phyloP scores from a whole-genome alignment of 1,140 invertebrate genomes.

The Brachionus rotundiformis region DNA sequence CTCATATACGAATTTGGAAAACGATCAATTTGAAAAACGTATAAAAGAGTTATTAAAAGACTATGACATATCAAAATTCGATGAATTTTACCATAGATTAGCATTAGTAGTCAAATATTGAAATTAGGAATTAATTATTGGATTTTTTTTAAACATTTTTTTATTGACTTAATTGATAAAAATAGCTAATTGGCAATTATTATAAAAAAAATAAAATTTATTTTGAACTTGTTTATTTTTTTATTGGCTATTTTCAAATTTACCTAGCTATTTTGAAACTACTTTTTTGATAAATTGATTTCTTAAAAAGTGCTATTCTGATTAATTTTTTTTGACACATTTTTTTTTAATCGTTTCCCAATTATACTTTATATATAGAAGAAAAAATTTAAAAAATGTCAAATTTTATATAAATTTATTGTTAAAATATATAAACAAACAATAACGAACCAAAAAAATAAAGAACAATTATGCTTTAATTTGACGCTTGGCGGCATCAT shows the following conservation, averaged over 20 bases:
- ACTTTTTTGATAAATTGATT: neutral
- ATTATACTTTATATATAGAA: neutral
- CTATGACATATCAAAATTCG: conserved; percentile 2
- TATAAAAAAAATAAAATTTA: conserved; percentile 14
- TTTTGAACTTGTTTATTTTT: conserved; percentile 7
- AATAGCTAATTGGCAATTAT: conserved; percentile 1
- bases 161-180: conserved; percentile 13
- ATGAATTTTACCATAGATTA: conserved; percentile 4
- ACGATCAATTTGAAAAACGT: conserved; percentile 11
- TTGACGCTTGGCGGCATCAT: neutral
- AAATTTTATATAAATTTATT: conserved; percentile 8
- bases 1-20: conserved; percentile 11
- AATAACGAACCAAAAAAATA: neutral
- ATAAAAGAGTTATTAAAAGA: conserved; percentile 6
- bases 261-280: conserved; percentile 5
- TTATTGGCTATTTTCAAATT: conserved; percentile 12
- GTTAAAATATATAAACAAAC: neutral
- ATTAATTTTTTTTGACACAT: conserved; percentile 13
- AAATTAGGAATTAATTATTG: conserved; percentile 13
- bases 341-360: conserved; percentile 13
- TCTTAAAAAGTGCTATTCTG: conserved; percentile 11
- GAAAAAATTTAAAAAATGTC: neutral
- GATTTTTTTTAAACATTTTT: conserved; percentile 13
- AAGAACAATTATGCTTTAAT: neutral
- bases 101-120: conserved; percentile 11